These are phyloP conservation scores for Drosophila paulistorum DNA, from an alignment of 1,140 invertebrate species.

Conservation along the genomic window DNA sequence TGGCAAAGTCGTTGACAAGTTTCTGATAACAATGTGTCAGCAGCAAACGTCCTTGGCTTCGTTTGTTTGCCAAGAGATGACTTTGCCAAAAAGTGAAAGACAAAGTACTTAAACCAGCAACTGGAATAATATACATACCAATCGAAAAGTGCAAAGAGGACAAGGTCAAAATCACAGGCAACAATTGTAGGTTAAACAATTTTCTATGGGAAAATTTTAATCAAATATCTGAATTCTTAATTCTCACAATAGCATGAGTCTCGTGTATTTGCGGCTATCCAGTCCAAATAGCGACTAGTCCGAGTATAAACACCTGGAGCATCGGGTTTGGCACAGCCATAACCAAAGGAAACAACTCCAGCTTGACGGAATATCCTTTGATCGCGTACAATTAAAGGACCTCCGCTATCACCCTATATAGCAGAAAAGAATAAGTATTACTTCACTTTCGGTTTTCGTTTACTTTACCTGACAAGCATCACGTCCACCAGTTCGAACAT, in stretches of 20 bases:
- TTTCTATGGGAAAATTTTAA: background rate
- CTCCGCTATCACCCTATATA: slow-evolving; percentile 85
- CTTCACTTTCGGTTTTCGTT: background rate
- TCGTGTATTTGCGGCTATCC: slow-evolving; percentile 75
- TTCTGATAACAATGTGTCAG: slow-evolving; percentile 77
- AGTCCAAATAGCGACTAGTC: slow-evolving; percentile 74
- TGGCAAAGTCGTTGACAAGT: slow-evolving; percentile 51
- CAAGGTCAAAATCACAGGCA: slow-evolving; percentile 14
- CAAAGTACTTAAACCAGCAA: background rate
- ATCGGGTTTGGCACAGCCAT: slow-evolving; percentile 92
- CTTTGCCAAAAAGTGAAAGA: slow-evolving; percentile 43
- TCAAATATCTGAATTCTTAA: slow-evolving; percentile 16
- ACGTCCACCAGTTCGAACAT: slow-evolving; percentile 92
- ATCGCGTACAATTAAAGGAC: slow-evolving; percentile 94
- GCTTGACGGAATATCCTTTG: slow-evolving; percentile 92
- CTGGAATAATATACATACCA: background rate
- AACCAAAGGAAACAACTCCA: slow-evolving; percentile 89
- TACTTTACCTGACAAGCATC: slow-evolving; percentile 93
- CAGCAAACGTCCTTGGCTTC: slow-evolving; percentile 67
- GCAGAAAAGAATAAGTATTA: background rate
- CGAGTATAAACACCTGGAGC: slow-evolving; percentile 89
- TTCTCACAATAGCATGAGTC: slow-evolving; percentile 76
- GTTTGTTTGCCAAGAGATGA: slow-evolving; percentile 46
- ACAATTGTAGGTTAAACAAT: background rate
- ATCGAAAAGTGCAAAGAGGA: slow-evolving; percentile 1